Evolutionary conservation across 2,797 vertebrate species (phyloP), one percentile per base, ranked within the genome.

Genomic region (Loriculus beryllinus): DNA sequence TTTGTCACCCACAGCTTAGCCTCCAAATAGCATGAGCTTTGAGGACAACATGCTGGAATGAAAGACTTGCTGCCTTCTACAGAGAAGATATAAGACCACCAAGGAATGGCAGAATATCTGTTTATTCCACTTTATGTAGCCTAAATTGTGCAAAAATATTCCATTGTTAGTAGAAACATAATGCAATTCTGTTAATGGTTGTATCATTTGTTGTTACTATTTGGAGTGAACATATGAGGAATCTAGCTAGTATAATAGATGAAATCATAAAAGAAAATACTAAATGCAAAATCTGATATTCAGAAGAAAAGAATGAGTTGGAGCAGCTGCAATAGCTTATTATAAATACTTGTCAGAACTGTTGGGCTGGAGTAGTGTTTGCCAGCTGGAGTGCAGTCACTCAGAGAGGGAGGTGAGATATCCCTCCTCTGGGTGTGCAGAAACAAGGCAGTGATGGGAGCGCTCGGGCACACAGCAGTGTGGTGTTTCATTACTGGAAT

Each of bases 1-100:
- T 92, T 94, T 94, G 89, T 92, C 94, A 95, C 60, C 86, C 83
- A 52, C 90, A 93, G 86, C 68, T 93, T 82, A 91, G 88, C 77
- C 77, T 92, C 82, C 77, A 79, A 93, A 91, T 45, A 77, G 80
- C 80, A 74, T n/a, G 87, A 91, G 93, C 95, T 93, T 70, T 74
- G 87, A 86, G 89, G 91, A 95, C 77, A 93, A 82, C 80, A 25
- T 35, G 64, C 81, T 85, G 84, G 86, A 92, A 90, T 67, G 75
- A 92, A 86, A 96, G 71, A 71, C 85, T 87, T 63, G 11, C 88
- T 84, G 91, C 77, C 70, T 92, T 68, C 88, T 45, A 28, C 0
- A 14, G 31, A 84, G 91, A 65, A 86, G 81, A 85, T 91, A 45
- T 37, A 88, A 72, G 67, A 64, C 76, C 85, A 88, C 52, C 43